Evolutionary conservation across 2,113 vertebrate species (phyloP), one percentile per base, ranked within the genome.

Genomic region (Tachycineta bicolor): DNA sequence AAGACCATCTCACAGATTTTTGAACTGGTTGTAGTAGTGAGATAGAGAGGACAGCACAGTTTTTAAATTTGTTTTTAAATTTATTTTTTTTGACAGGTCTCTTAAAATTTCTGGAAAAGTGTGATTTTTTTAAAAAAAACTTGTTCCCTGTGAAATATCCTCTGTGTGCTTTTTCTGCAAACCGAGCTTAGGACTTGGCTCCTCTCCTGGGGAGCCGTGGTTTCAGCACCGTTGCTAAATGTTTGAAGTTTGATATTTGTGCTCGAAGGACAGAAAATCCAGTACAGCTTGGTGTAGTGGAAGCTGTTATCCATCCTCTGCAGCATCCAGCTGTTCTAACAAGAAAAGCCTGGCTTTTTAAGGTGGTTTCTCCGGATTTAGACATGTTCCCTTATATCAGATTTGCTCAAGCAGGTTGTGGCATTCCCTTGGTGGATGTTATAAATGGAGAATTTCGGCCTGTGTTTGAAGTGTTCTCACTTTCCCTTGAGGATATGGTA

Each of bases 41-140:
- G 14, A 26, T 43, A 11, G 0, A 1, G 64, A 53, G 10, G 4
- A n/a, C 26, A 46, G 24, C 8, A 22, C 0, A 1, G 9, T 28
- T 46, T 47, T 24, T 12, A 7, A 8, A 2, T 17, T 10, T 4
- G 8, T 13, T 41, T 34, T 11, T 4, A 0, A 25, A 37, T 75
- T 75, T 29, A 11, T 39, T 47, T 44, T 68, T 78, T 63, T 78
- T 69, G 28, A 29, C 25, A n/a, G 5, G 1, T 64, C 19, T 89
- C 19, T 56, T 47, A 62, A 80, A 92, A 59, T 60, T 19, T 11
- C 46, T 50, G 11, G 18, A 17, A 11, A 83, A 83, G 34, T 29
- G 7, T 58, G 55, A 52, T 75, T 87, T 34, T 65, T 34, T 6
- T 3, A 44, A 25, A 76, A 25, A 76, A 65, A 47, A 23, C 24